Conservation (phyloP, 2,888 invertebrate genomes). For the Ypsolopha scabrella region DNA sequence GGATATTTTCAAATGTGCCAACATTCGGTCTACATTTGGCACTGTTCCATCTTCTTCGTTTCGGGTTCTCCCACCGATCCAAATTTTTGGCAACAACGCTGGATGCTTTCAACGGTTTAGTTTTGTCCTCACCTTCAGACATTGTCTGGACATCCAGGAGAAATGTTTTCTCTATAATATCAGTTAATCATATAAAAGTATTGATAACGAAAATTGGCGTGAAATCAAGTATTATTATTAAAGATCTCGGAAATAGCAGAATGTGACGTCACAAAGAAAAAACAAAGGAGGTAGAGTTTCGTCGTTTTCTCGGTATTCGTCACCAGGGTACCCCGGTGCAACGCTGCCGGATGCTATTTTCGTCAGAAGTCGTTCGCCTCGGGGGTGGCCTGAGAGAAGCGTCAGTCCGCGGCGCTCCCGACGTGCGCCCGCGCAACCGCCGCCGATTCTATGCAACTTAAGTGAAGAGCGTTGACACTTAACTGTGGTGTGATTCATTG, state of each 20-base stretch:
- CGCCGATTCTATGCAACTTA: conserved; percentile 34
- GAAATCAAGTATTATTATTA: not conserved
- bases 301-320: conserved; percentile 28
- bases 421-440: conserved; percentile 35
- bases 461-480: conserved; percentile 67
- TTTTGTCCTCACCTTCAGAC: conserved; percentile 55
- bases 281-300: conserved; percentile 24
- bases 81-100: conserved; percentile 51
- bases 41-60: conserved; percentile 42
- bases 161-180: not conserved
- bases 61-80: conserved; percentile 31
- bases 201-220: not conserved
- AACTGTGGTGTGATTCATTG: conserved; percentile 64
- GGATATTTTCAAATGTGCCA: not conserved
- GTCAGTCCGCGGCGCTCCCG: conserved; percentile 47
- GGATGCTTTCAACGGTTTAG: conserved; percentile 31
- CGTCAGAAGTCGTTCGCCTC: conserved; percentile 53
- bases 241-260: not conserved
- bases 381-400: conserved; percentile 31
- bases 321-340: conserved; percentile 55
- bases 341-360: conserved; percentile 63
- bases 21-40: conserved; percentile 27
- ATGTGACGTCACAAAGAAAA: conserved; percentile 1
- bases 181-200: too few relatives aligned
- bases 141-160: conserved; percentile 9